Evolutionary conservation across 2,888 invertebrate genomes (phyloP).

Genomic region (Xestoiulus laeticollis): DNA sequence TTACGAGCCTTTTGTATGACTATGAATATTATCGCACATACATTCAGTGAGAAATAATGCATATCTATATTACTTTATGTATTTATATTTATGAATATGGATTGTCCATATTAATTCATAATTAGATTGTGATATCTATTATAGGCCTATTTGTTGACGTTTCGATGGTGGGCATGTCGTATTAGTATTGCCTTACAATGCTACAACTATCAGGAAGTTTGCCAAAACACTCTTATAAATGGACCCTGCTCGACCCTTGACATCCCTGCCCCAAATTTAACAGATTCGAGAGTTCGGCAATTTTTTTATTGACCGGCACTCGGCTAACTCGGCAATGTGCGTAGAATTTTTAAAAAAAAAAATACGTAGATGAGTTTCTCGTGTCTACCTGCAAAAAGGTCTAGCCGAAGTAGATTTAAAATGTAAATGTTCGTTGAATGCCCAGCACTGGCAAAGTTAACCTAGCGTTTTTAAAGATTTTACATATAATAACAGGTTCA

Average conservation of each 20-base stretch:
- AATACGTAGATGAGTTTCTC: not conserved
- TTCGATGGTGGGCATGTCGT: not conserved
- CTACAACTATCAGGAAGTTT: not conserved
- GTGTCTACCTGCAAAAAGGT: not conserved
- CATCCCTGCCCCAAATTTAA: not conserved
- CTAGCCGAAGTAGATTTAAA: not conserved
- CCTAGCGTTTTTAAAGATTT: not conserved
- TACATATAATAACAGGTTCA: not conserved
- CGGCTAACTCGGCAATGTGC: not conserved
- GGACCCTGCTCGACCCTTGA: not conserved
- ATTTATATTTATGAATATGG: conserved; percentile 35
- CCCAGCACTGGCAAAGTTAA: not conserved
- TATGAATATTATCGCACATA: not conserved
- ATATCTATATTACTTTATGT: conserved; percentile 36
- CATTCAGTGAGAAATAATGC: conserved; percentile 39
- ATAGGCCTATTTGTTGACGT: conserved; percentile 30
- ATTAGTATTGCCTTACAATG: not conserved
- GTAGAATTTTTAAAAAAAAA: not conserved
- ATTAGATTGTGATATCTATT: conserved; percentile 43
- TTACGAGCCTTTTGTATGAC: not conserved
- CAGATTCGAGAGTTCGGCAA: not conserved
- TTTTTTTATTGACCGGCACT: not conserved
- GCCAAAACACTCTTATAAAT: not conserved
- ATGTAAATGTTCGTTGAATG: not conserved
- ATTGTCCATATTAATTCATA: conserved; percentile 10